Evolutionary conservation across 2,888 invertebrate genomes (phyloP), one percentile per base, ranked within the genome.

Genomic region (Cremastinae sp.): DNA sequence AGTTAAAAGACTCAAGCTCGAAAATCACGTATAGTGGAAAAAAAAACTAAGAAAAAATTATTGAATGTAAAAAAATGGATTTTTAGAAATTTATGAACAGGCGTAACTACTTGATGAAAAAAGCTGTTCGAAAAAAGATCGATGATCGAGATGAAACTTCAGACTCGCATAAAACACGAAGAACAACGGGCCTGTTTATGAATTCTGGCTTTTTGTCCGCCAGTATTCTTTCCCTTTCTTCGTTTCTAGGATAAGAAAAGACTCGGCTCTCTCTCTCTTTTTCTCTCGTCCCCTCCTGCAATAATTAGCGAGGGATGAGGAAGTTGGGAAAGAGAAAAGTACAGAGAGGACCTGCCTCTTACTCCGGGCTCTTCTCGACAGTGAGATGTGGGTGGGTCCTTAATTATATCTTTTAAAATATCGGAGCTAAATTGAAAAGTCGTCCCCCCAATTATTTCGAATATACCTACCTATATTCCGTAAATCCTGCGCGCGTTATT

Each of bases 321-420:
- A 75, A 38, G 34, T 59, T 43, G 74, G 53, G 18, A n/a, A 49
- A 20, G 49, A 58, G 43, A 59, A 14, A 59, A 45, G 45, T 28
- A 45, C 45, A 45, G 59, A 59, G 59, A 41, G 14, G 5, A 51
- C 20, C 34, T n/a, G 12, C 12, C 3, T 49, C 45, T 47, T 28
- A 3, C 28, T 28, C 28, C 20, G 41, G 1, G 28, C 34, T 20
- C 47, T 58, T 54, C 38, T 65, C 65, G 34, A 18, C 70, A 74
- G 34, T 72, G 65, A 73, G 76, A 74, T 65, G 80, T 81, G 80
- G 83, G 80, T 78, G 79, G 81, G 81, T 77, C 83, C 84, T 87
- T 88, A 88, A 87, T 88, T 86, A 87, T 86, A 86, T 86, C 84
- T 84, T 85, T 87, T 83, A 83, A 87, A 88, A 88, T 86, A 87